Base-by-base conservation (phyloP, 2,797 vertebrate genomes). In the Sebastes kiyomatsui region DNA sequence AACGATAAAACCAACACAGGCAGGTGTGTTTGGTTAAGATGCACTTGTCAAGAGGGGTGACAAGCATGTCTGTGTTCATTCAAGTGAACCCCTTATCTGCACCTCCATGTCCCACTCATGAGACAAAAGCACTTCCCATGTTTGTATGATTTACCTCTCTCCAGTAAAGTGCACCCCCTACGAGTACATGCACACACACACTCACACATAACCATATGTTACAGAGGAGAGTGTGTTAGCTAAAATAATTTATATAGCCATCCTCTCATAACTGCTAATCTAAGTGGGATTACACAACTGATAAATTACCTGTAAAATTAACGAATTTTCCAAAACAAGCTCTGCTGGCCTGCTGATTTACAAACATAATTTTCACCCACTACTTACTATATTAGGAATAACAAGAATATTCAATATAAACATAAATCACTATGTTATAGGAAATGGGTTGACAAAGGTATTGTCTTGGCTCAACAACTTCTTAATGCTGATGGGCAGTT, bases 11-110 rank as follows among this genome's bases (percentile, higher is more conserved):
- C 90, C 88, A 89, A 91, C 92, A 93, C 13, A 74, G 85, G 90
- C 94, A 95, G 91, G 94, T 96, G 95, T 96, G 95, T 96, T 96
- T 96, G 95, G 93, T 95, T 96, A 95, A 95, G 93, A 94, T 94
- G 93, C 93, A 92, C 94, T 92, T 94, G 95, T 95, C 95, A 94
- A 95, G 93, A 84, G 89, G 92, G 93, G 87, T 95, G 95, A 95
- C 93, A 90, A 90, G 90, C 92, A 93, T 83, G 92, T 94, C 90
- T 93, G 92, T 93, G 93, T 93, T 95, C 93, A 94, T 95, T 96
- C 92, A 95, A 95, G 94, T 94, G 90, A 93, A 91, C 87, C 92
- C 90, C 94, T 96, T 96, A 96, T 96, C 95, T 91, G 82, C 78
- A 89, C 92, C 90, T 90, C 91, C 93, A 91, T 91, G 93, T 93